A percentile compares a stretch with the other conserved stretches of the same genome.
These are phyloP conservation scores for Procapra przewalskii DNA, from an alignment of 2,113 vertebrate species.

Conservation along the genomic window DNA sequence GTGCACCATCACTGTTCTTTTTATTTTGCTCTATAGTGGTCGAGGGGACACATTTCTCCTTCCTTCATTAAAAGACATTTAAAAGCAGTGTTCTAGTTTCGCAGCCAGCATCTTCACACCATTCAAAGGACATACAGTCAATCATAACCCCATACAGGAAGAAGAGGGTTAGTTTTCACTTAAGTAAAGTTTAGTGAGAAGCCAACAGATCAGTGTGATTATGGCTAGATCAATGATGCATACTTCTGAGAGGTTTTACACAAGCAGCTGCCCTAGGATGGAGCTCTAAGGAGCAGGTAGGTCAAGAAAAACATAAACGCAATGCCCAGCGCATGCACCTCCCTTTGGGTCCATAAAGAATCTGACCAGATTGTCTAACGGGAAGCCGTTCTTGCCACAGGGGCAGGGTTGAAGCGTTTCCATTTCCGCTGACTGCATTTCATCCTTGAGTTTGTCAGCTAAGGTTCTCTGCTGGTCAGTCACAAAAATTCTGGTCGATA, in stretches of 20 bases:
- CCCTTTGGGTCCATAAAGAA: slow-evolving; percentile 65
- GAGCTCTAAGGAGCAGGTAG: slow-evolving; percentile 54
- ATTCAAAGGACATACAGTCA: slow-evolving; percentile 46
- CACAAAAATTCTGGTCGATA: slow-evolving; percentile 63
- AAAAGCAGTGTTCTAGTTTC: slow-evolving; percentile 13
- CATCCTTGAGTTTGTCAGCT: slow-evolving; percentile 23
- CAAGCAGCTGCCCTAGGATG: slow-evolving; percentile 24
- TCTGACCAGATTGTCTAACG: background rate
- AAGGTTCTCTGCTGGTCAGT: slow-evolving; percentile 67
- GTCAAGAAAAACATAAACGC: slow-evolving; percentile 59
- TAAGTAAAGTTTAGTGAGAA: slow-evolving; percentile 66
- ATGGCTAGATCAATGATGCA: slow-evolving; percentile 35
- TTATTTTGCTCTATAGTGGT: background rate
- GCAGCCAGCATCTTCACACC: background rate
- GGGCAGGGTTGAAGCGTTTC: slow-evolving; percentile 33
- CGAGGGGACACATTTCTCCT: slow-evolving; percentile 30
- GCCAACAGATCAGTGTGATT: background rate
- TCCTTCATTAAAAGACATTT: slow-evolving; percentile 45
- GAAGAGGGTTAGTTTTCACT: slow-evolving; percentile 57
- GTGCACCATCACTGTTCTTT: background rate
- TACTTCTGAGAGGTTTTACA: slow-evolving; percentile 31
- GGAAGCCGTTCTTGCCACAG: slow-evolving; percentile 40
- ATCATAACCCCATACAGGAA: slow-evolving; percentile 55
- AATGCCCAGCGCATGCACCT: slow-evolving; percentile 39
- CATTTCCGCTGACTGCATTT: slow-evolving; percentile 38